Conservation (phyloP, 2,797 vertebrate species). For the Peromyscus aztecus region DNA sequence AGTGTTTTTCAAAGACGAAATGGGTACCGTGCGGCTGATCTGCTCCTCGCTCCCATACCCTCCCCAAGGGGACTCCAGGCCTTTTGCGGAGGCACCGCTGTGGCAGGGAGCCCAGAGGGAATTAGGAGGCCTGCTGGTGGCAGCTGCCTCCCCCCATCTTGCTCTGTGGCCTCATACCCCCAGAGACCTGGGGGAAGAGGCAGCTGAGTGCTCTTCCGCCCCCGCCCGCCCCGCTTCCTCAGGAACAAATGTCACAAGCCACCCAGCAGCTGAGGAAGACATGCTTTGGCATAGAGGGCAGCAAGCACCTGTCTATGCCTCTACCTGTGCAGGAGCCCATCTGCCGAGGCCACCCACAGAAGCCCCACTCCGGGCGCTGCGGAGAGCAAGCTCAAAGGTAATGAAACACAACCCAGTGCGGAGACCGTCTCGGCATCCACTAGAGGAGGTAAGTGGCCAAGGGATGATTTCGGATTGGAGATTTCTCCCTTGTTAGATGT, state of each 20-base stretch:
- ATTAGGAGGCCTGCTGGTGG: not conserved
- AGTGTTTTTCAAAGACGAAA: not conserved
- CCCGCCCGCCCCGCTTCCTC: not conserved
- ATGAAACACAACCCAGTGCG: slow-evolving; percentile 64
- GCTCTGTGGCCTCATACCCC: not conserved
- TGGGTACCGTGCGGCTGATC: rapidly evolving
- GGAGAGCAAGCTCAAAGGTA: slow-evolving; percentile 30
- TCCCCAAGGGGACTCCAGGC: not conserved
- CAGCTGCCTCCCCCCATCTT: not conserved
- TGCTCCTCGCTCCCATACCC: not conserved
- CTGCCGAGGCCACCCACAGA: not conserved
- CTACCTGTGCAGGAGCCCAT: not conserved
- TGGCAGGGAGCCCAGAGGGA: not conserved
- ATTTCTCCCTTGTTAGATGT: slow-evolving; percentile 42
- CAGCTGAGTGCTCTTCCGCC: not conserved
- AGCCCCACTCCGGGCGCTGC: not conserved
- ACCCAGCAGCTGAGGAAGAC: not conserved
- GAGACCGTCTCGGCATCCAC: slow-evolving; percentile 17
- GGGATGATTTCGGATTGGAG: slow-evolving; percentile 63
- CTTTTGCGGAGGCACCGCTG: not conserved
- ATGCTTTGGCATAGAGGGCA: slow-evolving; percentile 3
- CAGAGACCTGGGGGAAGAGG: rapidly evolving
- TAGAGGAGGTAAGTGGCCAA: slow-evolving; percentile 50
- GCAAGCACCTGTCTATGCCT: not conserved
- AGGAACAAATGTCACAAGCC: slow-evolving; percentile 20